These are phyloP conservation scores for Graptemys geographica DNA, from an alignment of 2,797 vertebrate genomes.

Conservation along the genomic window DNA sequence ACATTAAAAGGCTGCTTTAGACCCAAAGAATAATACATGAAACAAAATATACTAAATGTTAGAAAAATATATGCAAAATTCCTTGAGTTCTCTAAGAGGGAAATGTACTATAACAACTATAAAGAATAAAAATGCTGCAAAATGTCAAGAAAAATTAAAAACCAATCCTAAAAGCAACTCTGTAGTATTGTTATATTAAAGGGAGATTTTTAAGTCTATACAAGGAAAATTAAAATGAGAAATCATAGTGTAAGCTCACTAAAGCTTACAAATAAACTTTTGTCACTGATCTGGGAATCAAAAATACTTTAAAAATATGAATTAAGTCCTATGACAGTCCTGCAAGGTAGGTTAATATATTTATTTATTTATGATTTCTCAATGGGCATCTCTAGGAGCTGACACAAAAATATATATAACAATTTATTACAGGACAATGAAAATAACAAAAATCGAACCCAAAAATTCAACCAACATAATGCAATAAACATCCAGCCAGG, in stretches of 20 bases:
- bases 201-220: constrained; percentile 44
- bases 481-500: neutral
- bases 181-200: neutral
- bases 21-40: neutral
- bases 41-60: neutral
- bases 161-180: neutral
- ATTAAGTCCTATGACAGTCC: constrained; percentile 61
- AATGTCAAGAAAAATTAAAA: neutral
- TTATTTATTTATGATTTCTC: constrained; percentile 66
- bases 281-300: constrained; percentile 60
- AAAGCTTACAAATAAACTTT: constrained; percentile 68
- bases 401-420: constrained; percentile 43
- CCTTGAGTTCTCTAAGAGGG: neutral
- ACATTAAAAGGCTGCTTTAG: neutral
- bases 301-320: constrained; percentile 57
- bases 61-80: constrained; percentile 9
- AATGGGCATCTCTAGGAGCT: constrained; percentile 52
- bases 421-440: constrained; percentile 40
- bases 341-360: constrained; percentile 63
- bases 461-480: constrained; percentile 6
- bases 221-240: constrained; percentile 62
- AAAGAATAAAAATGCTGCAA: constrained; percentile 46
- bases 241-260: constrained; percentile 33
- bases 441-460: neutral
- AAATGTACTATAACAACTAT: constrained; percentile 11